Evolutionary conservation across 1,140 invertebrate genomes (phyloP), one percentile per base, ranked within the genome.

Genomic region (Zaprionus tsacasi): DNA sequence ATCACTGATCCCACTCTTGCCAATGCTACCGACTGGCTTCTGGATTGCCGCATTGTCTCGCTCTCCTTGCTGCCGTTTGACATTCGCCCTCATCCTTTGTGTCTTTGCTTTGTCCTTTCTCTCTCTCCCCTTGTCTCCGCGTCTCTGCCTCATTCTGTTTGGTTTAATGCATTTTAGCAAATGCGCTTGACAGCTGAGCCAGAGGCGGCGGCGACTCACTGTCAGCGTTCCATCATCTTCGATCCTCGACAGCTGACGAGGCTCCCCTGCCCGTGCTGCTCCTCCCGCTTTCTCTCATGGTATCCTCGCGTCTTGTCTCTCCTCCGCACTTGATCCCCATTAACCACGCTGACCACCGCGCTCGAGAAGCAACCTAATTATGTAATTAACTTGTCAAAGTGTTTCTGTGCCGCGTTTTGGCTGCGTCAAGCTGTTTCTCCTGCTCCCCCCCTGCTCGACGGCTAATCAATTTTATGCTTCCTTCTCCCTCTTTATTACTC

Each of bases 101-200:
- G 71, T 54, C 59, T 30, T 3, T 21, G 27, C 27, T 30, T 30
- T 35, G 33, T 35, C 33, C 33, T 6, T 6, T 7, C 33, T 7
- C 6, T 35, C 30, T 33, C 30, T 5, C n/a, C n/a, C n/a, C n/a
- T n/a, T n/a, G n/a, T n/a, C n/a, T n/a, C n/a, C n/a, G n/a, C n/a
- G n/a, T n/a, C 5, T 67, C 43, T 61, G 25, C 27, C 27, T 30
- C 27, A 6, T 30, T 30, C 27, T 76, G 43, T 74, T 74, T 73
- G 81, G 78, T 69, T 86, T 85, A 75, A 85, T 86, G 82, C 82
- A 81, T 86, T 86, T 86, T 86, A 81, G 82, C 82, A 72, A 85
- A 85, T 85, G 74, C 81, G 81, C 81, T 85, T 85, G 81, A 85
- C 81, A 85, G 81, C 71, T 85, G 81, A 85, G 80, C 74, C 79